These are phyloP conservation scores for Trachymyrmex cornetzi DNA, from an alignment of 1,140 invertebrate genomes.

Conservation along the genomic window DNA sequence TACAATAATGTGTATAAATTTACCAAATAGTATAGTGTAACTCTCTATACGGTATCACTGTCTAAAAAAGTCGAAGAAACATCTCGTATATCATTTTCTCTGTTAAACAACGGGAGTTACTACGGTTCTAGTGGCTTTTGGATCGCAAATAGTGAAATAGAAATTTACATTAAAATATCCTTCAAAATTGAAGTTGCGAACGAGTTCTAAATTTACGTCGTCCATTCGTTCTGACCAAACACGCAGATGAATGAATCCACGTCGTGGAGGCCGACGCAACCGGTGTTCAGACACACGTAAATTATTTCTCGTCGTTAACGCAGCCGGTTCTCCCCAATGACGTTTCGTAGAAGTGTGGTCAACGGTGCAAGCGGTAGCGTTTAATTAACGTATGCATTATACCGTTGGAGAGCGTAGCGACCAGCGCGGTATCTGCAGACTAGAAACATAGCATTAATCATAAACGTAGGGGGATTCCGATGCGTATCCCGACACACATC, in stretches of 20 bases:
- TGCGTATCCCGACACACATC: constrained; percentile 59
- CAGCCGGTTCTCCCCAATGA: constrained; percentile 65
- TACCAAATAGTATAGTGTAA: too few relatives aligned
- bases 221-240: constrained; percentile 17
- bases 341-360: constrained; percentile 57
- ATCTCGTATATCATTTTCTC: background rate
- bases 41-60: background rate
- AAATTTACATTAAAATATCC: constrained; percentile 55
- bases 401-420: constrained; percentile 44
- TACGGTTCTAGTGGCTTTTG: background rate
- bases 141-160: background rate
- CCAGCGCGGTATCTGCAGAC: constrained; percentile 33
- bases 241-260: constrained; percentile 30
- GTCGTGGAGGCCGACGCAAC: constrained; percentile 13
- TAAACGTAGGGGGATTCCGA: constrained; percentile 63
- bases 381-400: constrained; percentile 76
- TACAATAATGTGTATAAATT: background rate
- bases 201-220: constrained; percentile 30
- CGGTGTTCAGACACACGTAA: constrained; percentile 63
- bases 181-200: constrained; percentile 50
- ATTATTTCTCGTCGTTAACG: constrained; percentile 65
- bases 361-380: constrained; percentile 56
- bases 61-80: background rate
- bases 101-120: background rate
- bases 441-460: constrained; percentile 73